Evolutionary conservation across 2,888 invertebrate species (phyloP).

Genomic region (Thymelicus lineola): DNA sequence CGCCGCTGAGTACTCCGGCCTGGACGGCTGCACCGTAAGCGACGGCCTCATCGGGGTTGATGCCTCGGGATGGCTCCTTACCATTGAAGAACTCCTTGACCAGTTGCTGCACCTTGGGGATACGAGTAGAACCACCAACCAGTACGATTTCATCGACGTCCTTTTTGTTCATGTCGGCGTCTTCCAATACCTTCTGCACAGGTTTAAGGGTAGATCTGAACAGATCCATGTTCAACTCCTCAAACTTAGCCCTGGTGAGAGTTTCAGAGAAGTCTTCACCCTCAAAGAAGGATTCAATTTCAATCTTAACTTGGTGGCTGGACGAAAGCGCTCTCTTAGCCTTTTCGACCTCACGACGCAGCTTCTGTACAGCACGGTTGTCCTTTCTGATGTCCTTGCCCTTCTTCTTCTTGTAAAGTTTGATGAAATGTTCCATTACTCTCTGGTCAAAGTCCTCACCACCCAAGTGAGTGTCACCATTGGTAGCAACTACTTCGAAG

Average conservation of each 20-base stretch:
- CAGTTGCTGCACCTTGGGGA: constrained; percentile 98
- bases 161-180: constrained; percentile 99
- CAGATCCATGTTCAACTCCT: constrained; percentile 97
- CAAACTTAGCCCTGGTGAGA: constrained; percentile 98
- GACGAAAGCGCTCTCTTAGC: constrained; percentile 98
- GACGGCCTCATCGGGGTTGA: constrained; percentile 99
- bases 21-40: constrained; percentile 99
- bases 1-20: constrained; percentile 98
- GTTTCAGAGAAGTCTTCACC: constrained; percentile 99
- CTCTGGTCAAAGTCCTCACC: constrained; percentile 99
- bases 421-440: constrained; percentile 99
- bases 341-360: constrained; percentile 98
- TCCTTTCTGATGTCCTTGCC: constrained; percentile 98
- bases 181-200: constrained; percentile 97
- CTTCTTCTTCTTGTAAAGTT: constrained; percentile 99
- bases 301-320: constrained; percentile 98
- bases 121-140: constrained; percentile 99
- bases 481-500: constrained; percentile 96
- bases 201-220: constrained; percentile 97
- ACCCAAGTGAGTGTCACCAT: constrained; percentile 98
- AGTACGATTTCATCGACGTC: constrained; percentile 99
- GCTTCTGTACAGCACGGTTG: constrained; percentile 97
- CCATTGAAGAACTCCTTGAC: constrained; percentile 98
- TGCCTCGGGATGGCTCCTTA: constrained; percentile 98
- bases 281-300: constrained; percentile 99